These are phyloP conservation scores for Hydraecia micacea DNA, from an alignment of 2,888 invertebrate species.

Conservation along the genomic window DNA sequence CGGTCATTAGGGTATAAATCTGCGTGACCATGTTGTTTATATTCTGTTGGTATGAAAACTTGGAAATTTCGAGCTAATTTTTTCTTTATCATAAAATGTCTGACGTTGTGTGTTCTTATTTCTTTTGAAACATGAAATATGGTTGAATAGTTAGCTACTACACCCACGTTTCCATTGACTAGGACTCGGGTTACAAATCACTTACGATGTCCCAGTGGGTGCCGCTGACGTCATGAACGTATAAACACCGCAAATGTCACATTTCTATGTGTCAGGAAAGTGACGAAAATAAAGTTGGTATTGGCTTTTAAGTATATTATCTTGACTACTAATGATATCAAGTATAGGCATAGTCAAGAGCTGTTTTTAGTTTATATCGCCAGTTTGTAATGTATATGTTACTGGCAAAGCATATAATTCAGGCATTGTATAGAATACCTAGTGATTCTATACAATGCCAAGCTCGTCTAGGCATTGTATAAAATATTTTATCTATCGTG, in stretches of 20 bases:
- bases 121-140: constrained; percentile 20
- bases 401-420: no score
- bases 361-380: not conserved
- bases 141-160: constrained; percentile 20
- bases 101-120: constrained; percentile 8
- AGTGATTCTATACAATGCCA: no score
- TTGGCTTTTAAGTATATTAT: not conserved
- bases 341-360: not conserved
- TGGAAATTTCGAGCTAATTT: constrained; percentile 25
- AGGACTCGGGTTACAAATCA: constrained; percentile 61
- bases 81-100: constrained; percentile 21
- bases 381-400: not conserved
- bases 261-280: constrained; percentile 43
- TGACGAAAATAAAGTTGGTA: constrained; percentile 45
- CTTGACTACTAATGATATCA: not conserved
- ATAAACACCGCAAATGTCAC: constrained; percentile 52
- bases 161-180: constrained; percentile 35
- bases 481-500: no score
- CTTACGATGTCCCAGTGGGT: constrained; percentile 52
- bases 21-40: constrained; percentile 24
- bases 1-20: constrained; percentile 40
- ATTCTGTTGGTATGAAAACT: constrained; percentile 27
- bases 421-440: no score
- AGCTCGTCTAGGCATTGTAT: no score
- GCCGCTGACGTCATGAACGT: constrained; percentile 54